A percentile compares a stretch with the other conserved stretches of the same genome.
phyloP scores from a whole-genome alignment of 1,140 invertebrate species.

The Trissolcus basalis region DNA sequence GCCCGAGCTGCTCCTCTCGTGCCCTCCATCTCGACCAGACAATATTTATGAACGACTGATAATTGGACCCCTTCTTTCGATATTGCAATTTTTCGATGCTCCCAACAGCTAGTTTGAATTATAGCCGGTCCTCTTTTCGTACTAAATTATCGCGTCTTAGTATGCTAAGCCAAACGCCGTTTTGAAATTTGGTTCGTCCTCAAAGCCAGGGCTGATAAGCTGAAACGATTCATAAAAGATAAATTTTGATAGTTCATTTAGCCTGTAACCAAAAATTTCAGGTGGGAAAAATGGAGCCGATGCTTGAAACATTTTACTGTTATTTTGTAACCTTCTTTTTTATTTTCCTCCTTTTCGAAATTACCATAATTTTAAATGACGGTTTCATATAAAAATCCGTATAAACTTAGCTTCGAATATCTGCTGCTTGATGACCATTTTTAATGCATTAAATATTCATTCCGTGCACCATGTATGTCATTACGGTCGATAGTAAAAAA shows the following conservation, averaged over 20 bases:
- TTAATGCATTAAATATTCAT: too few relatives aligned
- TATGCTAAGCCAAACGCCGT: background rate
- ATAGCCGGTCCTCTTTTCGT: conserved; percentile 1
- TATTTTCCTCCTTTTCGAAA: too few relatives aligned
- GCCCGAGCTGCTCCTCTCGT: conserved; percentile 3
- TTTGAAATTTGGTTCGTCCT: background rate
- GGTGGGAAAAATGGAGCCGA: too few relatives aligned
- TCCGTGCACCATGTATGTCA: too few relatives aligned
- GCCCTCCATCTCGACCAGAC: background rate
- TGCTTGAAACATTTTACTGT: too few relatives aligned
- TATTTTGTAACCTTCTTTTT: too few relatives aligned
- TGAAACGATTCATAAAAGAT: background rate
- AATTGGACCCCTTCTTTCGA: conserved; percentile 21
- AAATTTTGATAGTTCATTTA: background rate
- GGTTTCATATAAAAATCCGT: too few relatives aligned
- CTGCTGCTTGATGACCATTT: too few relatives aligned
- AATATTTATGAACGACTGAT: conserved; percentile 39
- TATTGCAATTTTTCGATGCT: conserved; percentile 15
- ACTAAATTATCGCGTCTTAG: background rate
- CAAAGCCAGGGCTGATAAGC: too few relatives aligned
- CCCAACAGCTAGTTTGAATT: conserved; percentile 20
- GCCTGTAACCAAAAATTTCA: too few relatives aligned
- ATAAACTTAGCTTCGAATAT: too few relatives aligned
- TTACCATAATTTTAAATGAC: too few relatives aligned
- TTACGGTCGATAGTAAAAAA: background rate